A percentile compares a stretch with the other conserved stretches of the same genome.
These are phyloP conservation scores for Nibea coibor DNA, from an alignment of 2,113 vertebrate species.

Conservation along the genomic window DNA sequence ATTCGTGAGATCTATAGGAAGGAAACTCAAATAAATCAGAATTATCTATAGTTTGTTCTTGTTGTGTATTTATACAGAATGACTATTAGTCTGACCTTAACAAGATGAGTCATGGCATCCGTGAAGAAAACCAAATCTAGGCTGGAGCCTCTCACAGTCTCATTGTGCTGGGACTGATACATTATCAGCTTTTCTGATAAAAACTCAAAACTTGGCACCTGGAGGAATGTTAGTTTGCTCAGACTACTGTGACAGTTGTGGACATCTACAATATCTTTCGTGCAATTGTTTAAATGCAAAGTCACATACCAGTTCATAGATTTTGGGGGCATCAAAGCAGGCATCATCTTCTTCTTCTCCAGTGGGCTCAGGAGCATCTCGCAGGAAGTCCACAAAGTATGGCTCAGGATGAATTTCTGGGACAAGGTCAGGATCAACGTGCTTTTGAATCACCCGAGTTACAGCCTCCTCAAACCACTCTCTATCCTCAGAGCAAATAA, in stretches of 20 bases:
- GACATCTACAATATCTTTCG: not conserved
- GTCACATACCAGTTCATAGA: conserved; percentile 77
- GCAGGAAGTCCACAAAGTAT: conserved; percentile 92
- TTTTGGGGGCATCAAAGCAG: conserved; percentile 74
- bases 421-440: conserved; percentile 78
- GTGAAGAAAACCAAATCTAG: conserved; percentile 92
- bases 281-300: not conserved
- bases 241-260: not conserved
- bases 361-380: conserved; percentile 84
- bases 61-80: not conserved
- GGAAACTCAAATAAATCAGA: conserved; percentile 17
- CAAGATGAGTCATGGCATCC: conserved; percentile 91
- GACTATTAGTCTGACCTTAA: conserved; percentile 85
- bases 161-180: conserved; percentile 87
- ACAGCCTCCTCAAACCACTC: conserved; percentile 87
- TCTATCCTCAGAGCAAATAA: conserved; percentile 69
- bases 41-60: conserved; percentile 3
- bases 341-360: conserved; percentile 80
- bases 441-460: conserved; percentile 81
- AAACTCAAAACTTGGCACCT: conserved; percentile 84
- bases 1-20: conserved; percentile 88
- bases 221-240: conserved; percentile 20
- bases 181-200: conserved; percentile 83
- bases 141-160: conserved; percentile 82
- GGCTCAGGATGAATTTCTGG: conserved; percentile 72